phyloP scores from a whole-genome alignment of 2,888 invertebrate genomes.

The Drosophila yooni region DNA sequence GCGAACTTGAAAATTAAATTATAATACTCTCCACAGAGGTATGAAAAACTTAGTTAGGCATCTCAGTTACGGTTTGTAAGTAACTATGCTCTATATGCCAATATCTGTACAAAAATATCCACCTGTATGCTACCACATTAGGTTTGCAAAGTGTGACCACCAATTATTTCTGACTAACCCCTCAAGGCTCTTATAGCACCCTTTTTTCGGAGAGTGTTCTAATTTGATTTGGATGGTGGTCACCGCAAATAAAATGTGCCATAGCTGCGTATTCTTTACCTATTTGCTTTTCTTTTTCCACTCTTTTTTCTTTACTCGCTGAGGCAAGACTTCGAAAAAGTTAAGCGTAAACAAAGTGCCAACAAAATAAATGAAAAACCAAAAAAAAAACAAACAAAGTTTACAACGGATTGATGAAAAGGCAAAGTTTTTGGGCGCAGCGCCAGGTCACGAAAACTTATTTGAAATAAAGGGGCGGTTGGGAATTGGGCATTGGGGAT shows the following conservation, averaged over 20 bases:
- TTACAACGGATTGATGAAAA: slow-evolving; percentile 49
- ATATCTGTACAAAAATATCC: neutral
- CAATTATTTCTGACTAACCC: neutral
- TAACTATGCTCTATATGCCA: neutral
- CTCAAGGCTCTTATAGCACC: too few relatives aligned
- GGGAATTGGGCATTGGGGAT: neutral
- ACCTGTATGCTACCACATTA: neutral
- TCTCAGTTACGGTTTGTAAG: neutral
- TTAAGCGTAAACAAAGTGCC: slow-evolving; percentile 41
- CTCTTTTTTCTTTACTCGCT: slow-evolving; percentile 6
- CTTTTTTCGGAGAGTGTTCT: slow-evolving; percentile 15
- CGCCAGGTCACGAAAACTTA: slow-evolving; percentile 46
- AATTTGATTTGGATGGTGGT: slow-evolving; percentile 40
- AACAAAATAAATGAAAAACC: slow-evolving; percentile 11
- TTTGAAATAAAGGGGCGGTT: slow-evolving; percentile 11
- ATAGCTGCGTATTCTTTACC: slow-evolving; percentile 3
- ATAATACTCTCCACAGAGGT: too few relatives aligned
- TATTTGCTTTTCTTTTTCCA: slow-evolving; percentile 1
- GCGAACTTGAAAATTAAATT: neutral
- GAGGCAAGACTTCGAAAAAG: slow-evolving; percentile 26
- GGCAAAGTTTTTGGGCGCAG: slow-evolving; percentile 41
- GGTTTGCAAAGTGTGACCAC: neutral
- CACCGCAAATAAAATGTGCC: slow-evolving; percentile 10
- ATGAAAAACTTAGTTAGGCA: too few relatives aligned
- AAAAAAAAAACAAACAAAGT: slow-evolving; percentile 14